Evolutionary conservation across 2,113 vertebrate genomes (phyloP).

Genomic region (Corynorhinus townsendii): DNA sequence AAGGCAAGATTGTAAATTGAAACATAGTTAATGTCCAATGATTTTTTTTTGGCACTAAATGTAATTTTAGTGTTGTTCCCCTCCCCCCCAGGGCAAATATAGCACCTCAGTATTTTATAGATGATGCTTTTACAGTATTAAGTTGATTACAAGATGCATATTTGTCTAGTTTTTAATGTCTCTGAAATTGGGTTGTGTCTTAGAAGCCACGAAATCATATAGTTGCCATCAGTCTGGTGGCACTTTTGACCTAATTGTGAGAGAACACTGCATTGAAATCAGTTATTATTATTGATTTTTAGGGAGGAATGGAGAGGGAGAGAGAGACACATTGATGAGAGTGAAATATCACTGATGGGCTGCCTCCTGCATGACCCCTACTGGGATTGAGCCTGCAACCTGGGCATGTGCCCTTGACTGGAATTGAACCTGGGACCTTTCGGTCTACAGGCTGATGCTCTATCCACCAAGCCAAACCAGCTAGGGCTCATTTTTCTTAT

Average conservation of each 20-base stretch:
- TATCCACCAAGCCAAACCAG: background rate
- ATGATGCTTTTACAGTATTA: background rate
- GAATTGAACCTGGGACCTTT: background rate
- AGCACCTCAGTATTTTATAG: background rate
- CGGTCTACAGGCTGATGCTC: background rate
- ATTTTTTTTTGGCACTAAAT: background rate
- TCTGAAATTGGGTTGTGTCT: background rate
- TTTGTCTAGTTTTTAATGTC: constrained; percentile 17
- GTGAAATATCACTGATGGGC: background rate
- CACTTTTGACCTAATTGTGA: background rate
- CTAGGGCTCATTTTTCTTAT: background rate
- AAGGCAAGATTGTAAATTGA: constrained; percentile 1
- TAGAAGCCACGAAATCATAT: background rate
- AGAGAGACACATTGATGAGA: background rate
- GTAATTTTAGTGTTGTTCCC: background rate
- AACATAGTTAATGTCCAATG: background rate
- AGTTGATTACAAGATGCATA: background rate
- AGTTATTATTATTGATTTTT: background rate
- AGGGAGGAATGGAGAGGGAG: background rate
- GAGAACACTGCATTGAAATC: background rate
- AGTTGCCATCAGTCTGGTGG: background rate
- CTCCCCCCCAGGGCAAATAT: background rate
- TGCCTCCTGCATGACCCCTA: too few species aligned
- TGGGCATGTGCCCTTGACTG: background rate
- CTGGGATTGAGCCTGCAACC: background rate